A percentile compares a stretch with the other conserved stretches of the same genome.
These are phyloP conservation scores for Orientallactaga sibirica DNA, from an alignment of 2,797 vertebrate genomes.

Conservation along the genomic window DNA sequence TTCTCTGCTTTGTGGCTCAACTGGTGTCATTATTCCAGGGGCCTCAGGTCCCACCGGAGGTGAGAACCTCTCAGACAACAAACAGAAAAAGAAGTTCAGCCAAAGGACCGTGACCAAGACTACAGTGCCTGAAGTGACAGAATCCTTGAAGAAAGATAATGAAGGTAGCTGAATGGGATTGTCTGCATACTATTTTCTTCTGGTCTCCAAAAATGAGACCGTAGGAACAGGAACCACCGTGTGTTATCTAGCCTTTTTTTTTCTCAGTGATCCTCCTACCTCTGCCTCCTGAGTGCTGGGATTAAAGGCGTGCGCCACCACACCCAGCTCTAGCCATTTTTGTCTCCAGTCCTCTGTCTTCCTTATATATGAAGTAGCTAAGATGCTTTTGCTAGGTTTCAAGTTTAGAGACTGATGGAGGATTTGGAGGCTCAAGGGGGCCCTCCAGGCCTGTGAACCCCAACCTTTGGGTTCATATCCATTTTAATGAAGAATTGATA, in stretches of 20 bases:
- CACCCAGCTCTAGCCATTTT: background rate
- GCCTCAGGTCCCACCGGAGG: constrained; percentile 43
- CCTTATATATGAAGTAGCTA: background rate
- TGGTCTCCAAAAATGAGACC: constrained; percentile 34
- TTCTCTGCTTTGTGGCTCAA: constrained; percentile 48
- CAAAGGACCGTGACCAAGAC: background rate
- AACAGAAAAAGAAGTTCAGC: constrained; percentile 3
- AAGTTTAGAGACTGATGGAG: too few relatives aligned
- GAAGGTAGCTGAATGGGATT: constrained; percentile 56
- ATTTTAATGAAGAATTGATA: too few relatives aligned
- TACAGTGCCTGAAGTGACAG: constrained; percentile 20
- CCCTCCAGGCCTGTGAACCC: too few relatives aligned
- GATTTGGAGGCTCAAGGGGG: too few relatives aligned
- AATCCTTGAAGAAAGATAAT: constrained; percentile 22
- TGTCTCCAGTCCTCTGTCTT: background rate
- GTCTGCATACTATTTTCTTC: background rate
- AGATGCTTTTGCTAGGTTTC: background rate
- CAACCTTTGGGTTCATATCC: too few relatives aligned
- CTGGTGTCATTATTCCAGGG: constrained; percentile 69
- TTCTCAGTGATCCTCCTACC: too few relatives aligned
- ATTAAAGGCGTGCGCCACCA: too few relatives aligned
- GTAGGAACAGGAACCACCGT: background rate
- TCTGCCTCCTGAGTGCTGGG: too few relatives aligned
- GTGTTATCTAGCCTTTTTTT: background rate
- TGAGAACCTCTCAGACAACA: constrained; percentile 44